Evolutionary conservation across 2,888 invertebrate genomes (phyloP), one percentile per base, ranked within the genome.

Genomic region (Lutraria lutraria): DNA sequence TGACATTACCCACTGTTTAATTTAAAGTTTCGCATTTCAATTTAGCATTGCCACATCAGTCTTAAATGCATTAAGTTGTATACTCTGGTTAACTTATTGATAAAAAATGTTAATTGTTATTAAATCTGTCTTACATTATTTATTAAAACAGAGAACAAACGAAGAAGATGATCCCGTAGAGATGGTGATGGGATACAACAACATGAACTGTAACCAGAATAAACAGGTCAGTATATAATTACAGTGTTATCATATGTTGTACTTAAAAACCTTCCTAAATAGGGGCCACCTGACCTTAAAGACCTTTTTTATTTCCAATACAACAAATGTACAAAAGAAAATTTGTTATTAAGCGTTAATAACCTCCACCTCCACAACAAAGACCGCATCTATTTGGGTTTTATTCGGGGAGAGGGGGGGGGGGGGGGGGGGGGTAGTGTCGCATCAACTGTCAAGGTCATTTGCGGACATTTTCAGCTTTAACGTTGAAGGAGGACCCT

Each of bases 181-280:
- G 86, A 90, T 92, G 90, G 90, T 86, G 56, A 83, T 90, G 53
- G 87, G 87, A n/a, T 92, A 92, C 80, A 43, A n/a, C n/a, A 85
- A 81, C 19, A 53, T 80, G 19, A 72, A 53, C 25, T 76, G 82
- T 80, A 16, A 10, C 25, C 19, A n/a, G 21, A 82, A 81, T 43
- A 80, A 80, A 84, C 88, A 88, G 84, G 88, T 83, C 63, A 25
- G 52, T 43, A 43, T 43, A 43, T 8, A 8, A 43, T 43, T 8
- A 43, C 8, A 43, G 8, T 43, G 8, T 8, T 4, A 8, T 8
- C 43, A 4, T 10, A 72, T 3, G 21, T 3, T 56, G 3, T 56
- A 21, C 19, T 56, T 2, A 56, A 16, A 12, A 56, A 1, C 56
- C 3, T 12, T 12, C 56, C 2, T 56, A 19, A 56, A 21, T 12